Conservation (phyloP, 2,797 vertebrate species). For the Lepus townsendii region DNA sequence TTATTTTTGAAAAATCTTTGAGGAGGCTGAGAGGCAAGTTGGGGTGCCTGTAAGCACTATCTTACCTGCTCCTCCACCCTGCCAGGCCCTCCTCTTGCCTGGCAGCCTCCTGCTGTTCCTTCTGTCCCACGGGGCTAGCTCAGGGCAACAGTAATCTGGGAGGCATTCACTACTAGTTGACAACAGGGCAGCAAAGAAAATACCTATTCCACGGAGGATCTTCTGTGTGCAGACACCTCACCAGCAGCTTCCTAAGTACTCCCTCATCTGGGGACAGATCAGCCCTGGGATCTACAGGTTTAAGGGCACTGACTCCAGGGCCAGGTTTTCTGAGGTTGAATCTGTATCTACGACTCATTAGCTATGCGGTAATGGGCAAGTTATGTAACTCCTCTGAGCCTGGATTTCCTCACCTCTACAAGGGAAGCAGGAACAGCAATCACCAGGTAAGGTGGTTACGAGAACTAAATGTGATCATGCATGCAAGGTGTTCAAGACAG, state of each 20-base stretch:
- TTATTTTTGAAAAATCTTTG: not conserved
- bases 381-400: not conserved
- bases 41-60: not conserved
- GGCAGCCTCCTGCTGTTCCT: not conserved
- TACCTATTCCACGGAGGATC: not conserved
- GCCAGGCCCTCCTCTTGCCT: not conserved
- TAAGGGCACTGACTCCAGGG: not conserved
- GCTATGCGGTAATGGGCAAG: not conserved
- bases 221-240: not conserved
- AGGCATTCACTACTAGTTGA: not conserved
- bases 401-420: not conserved
- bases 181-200: not conserved
- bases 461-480: not conserved
- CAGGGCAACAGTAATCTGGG: not conserved
- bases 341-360: not conserved
- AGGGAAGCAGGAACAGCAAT: not conserved
- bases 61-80: not conserved
- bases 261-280: not conserved
- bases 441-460: not conserved
- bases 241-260: not conserved
- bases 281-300: not conserved
- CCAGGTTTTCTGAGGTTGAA: not conserved
- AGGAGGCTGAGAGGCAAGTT: conserved; percentile 3
- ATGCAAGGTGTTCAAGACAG: not conserved
- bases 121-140: not conserved